Evolutionary conservation across 2,888 invertebrate species (phyloP).

Genomic region (Cancer borealis): DNA sequence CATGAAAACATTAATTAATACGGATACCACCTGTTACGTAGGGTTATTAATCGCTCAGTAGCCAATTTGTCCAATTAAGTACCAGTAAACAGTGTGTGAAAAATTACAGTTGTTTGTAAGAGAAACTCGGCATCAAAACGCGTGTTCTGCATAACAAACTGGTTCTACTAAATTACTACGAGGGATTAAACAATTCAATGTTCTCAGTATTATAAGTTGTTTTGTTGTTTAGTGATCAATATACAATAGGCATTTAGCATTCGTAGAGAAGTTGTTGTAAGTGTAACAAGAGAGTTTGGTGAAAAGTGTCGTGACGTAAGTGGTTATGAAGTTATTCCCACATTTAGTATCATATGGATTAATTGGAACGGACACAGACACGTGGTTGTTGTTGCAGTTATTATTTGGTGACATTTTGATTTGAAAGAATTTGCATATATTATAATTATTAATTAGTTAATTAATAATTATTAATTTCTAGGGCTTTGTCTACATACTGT

Average conservation of each 20-base stretch:
- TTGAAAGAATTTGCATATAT: neutral
- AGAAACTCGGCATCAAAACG: neutral
- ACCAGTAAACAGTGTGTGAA: neutral
- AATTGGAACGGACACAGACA: neutral
- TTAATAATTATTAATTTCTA: neutral
- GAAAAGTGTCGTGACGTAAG: neutral
- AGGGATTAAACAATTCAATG: neutral
- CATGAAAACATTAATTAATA: neutral
- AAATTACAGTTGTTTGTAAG: neutral
- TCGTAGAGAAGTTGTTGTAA: neutral
- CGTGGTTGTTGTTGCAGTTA: neutral
- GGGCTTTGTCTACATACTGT: neutral
- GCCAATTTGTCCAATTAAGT: neutral
- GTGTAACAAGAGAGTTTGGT: neutral
- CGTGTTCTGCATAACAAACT: neutral
- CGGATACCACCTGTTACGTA: neutral
- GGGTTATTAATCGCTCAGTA: neutral
- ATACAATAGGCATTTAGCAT: no score
- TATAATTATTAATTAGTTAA: neutral
- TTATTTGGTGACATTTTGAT: slow-evolving; percentile 9
- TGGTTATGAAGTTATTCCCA: neutral
- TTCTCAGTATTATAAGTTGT: neutral
- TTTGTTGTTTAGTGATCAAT: no score
- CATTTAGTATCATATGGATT: neutral
- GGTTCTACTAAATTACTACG: neutral